phyloP scores from a whole-genome alignment of 2,888 invertebrate genomes.

The Lycaena phlaeas region DNA sequence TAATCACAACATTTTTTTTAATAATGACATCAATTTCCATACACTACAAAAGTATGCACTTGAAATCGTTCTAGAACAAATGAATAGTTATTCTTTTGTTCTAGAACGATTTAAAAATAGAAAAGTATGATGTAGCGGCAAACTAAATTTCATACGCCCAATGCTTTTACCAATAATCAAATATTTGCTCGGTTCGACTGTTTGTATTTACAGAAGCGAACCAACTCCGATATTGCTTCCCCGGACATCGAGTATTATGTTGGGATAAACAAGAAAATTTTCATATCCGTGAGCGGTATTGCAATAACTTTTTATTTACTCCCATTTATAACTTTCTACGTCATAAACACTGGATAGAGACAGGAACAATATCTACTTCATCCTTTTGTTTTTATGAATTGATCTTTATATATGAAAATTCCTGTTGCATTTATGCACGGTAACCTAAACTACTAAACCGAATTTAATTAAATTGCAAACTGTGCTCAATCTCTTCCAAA shows the following conservation, averaged over 20 bases:
- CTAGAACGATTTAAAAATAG: conserved; percentile 4
- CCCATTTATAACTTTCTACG: not conserved
- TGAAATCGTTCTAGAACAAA: too few relatives aligned
- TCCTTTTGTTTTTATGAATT: too few relatives aligned
- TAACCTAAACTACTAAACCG: too few relatives aligned
- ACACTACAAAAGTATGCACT: too few relatives aligned
- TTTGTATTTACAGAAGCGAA: conserved; percentile 25
- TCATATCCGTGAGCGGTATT: not conserved
- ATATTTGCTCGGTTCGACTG: conserved; percentile 22
- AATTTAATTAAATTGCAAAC: too few relatives aligned
- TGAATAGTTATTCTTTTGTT: too few relatives aligned
- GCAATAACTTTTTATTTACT: not conserved
- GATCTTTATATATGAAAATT: too few relatives aligned
- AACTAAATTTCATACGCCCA: conserved; percentile 12
- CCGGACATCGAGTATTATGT: conserved; percentile 4
- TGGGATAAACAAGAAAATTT: conserved; percentile 12
- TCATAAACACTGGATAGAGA: not conserved
- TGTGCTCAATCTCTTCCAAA: too few relatives aligned
- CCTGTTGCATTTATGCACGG: too few relatives aligned
- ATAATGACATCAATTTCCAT: too few relatives aligned
- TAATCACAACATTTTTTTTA: too few relatives aligned
- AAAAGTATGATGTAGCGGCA: not conserved
- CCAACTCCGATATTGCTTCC: conserved; percentile 26
- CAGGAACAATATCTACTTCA: too few relatives aligned
- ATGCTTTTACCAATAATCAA: conserved; percentile 16